Evolutionary conservation across 2,113 vertebrate species (phyloP).

Genomic region (Cichladusa arquata): DNA sequence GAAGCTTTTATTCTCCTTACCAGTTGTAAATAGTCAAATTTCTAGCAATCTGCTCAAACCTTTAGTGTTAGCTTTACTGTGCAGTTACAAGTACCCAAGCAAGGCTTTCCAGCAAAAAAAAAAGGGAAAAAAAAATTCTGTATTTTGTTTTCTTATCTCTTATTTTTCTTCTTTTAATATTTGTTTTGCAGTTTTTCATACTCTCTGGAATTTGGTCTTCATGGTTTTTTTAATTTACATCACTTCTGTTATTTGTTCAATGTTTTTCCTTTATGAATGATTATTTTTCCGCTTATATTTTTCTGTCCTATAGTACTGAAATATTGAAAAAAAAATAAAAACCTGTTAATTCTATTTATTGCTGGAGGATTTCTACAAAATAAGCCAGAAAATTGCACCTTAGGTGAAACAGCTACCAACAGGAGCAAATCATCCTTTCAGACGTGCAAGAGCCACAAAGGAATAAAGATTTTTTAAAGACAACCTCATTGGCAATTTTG

Average conservation of each 20-base stretch:
- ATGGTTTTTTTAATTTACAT: background rate
- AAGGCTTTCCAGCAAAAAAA: background rate
- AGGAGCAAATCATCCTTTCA: background rate
- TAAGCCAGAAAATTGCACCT: background rate
- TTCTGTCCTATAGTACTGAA: background rate
- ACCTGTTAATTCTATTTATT: background rate
- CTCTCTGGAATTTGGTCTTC: background rate
- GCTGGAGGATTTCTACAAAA: background rate
- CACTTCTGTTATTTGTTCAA: background rate
- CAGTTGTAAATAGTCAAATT: background rate
- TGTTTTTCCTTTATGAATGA: background rate
- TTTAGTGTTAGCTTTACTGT: background rate
- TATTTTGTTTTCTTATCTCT: background rate
- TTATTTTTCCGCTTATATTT: background rate
- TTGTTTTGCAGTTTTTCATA: background rate
- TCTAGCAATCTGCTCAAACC: background rate
- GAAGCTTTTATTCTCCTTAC: background rate
- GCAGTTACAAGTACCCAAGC: rapidly evolving
- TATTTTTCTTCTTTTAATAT: background rate
- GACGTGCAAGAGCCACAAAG: background rate
- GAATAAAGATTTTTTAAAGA: background rate
- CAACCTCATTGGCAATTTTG: background rate
- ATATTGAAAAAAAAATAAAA: background rate
- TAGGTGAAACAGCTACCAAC: background rate
- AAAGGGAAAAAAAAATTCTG: too few species aligned